These are phyloP conservation scores for Meloidogyne exigua DNA, from an alignment of 1,140 invertebrate species.

Conservation along the genomic window DNA sequence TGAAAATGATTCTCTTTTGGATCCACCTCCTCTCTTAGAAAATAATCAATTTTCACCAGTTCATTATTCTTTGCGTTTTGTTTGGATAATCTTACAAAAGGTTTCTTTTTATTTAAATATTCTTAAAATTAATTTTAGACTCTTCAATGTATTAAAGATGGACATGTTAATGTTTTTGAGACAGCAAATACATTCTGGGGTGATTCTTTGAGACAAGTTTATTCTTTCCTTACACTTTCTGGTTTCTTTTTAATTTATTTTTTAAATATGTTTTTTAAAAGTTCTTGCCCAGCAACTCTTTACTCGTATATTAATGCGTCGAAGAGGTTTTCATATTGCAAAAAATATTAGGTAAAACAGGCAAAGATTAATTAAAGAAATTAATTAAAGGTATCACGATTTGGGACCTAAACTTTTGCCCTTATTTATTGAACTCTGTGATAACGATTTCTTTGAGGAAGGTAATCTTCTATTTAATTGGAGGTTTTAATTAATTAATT, in stretches of 20 bases:
- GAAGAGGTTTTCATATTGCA: slow-evolving; percentile 26
- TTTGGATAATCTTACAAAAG: slow-evolving; percentile 29
- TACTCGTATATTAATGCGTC: slow-evolving; percentile 24
- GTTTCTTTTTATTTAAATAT: not conserved
- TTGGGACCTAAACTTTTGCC: slow-evolving; percentile 1
- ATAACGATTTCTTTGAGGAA: not conserved
- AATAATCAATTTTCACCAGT: not conserved
- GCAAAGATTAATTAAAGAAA: slow-evolving; percentile 2
- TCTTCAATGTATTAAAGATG: not conserved
- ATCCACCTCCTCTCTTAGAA: not conserved
- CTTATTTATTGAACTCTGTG: not conserved
- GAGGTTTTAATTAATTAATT: not conserved
- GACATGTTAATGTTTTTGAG: not conserved
- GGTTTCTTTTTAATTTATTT: not conserved
- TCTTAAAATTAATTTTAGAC: slow-evolving; percentile 1
- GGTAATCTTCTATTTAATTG: not conserved
- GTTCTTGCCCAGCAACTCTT: slow-evolving; percentile 30
- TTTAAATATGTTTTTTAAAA: not conserved
- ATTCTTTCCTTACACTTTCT: slow-evolving; percentile 22
- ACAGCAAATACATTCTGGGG: slow-evolving; percentile 31
- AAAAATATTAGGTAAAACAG: slow-evolving; percentile 1
- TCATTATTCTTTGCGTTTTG: slow-evolving; percentile 28
- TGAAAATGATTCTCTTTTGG: slow-evolving; percentile 15
- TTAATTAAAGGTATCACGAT: not conserved
- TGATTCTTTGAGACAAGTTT: slow-evolving; percentile 26